Conservation (phyloP, 2,113 vertebrate species). For the Ivindomyrus marchei region DNA sequence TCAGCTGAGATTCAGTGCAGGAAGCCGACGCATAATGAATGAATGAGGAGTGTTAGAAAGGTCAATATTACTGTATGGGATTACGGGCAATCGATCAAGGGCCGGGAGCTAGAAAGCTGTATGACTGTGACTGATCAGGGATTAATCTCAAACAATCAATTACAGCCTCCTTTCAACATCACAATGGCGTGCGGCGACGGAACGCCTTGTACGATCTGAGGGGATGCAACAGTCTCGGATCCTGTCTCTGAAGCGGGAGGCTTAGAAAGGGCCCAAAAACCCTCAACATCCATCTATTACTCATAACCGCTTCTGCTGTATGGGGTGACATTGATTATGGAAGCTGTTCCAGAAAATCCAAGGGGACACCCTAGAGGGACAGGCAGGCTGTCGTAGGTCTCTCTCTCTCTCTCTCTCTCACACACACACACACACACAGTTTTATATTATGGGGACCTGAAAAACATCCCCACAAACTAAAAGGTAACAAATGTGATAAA, state of each 20-base stretch:
- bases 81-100: slow-evolving; percentile 40
- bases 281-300: neutral
- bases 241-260: neutral
- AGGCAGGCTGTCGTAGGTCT: neutral
- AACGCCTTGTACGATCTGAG: slow-evolving; percentile 21
- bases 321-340: neutral
- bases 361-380: neutral
- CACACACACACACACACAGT: neutral
- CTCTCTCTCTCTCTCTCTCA: no score
- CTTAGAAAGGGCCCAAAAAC: neutral
- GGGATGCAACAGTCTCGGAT: neutral
- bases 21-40: slow-evolving; percentile 33
- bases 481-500: neutral
- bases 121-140: slow-evolving; percentile 40
- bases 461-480: neutral
- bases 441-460: neutral
- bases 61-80: slow-evolving; percentile 47
- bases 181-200: slow-evolving; percentile 36
- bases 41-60: slow-evolving; percentile 43
- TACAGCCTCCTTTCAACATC: slow-evolving; percentile 47
- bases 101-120: slow-evolving; percentile 20
- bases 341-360: neutral
- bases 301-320: neutral
- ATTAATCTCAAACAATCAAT: slow-evolving; percentile 50
- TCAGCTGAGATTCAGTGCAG: slow-evolving; percentile 14